Percentiles rank a stretch among this genome's conserved stretches.
phyloP scores from a whole-genome alignment of 2,797 vertebrate genomes.

The Sardinella longiceps region DNA sequence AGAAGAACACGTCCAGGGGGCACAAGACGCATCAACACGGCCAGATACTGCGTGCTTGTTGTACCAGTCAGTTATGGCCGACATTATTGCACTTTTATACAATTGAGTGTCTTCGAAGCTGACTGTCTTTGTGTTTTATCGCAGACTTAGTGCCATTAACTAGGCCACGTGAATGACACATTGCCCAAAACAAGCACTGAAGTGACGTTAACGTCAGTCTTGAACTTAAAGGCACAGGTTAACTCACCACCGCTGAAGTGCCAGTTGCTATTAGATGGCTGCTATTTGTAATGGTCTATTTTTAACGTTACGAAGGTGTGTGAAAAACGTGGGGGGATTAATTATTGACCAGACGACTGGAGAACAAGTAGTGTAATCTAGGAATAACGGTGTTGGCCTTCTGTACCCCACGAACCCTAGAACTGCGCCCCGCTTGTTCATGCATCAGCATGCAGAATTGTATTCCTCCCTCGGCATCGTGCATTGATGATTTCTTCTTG shows the following conservation, averaged over 20 bases:
- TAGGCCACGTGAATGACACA: constrained; percentile 7
- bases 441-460: no score
- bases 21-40: not conserved
- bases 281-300: no score
- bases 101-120: not conserved
- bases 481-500: not conserved
- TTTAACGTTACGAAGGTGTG: not conserved
- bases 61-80: not conserved
- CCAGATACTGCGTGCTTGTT: not conserved
- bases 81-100: not conserved
- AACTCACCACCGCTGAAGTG: not conserved
- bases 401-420: no score
- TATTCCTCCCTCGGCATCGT: no score
- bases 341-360: not conserved
- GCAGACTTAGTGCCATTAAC: not conserved
- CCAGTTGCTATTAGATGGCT: no score
- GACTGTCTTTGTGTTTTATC: not conserved
- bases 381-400: no score
- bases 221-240: not conserved
- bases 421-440: no score
- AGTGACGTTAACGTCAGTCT: not conserved
- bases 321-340: not conserved
- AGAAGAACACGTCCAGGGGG: not conserved
- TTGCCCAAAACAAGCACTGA: not conserved
- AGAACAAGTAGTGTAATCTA: not conserved